These are phyloP conservation scores for Tenodera sinensis DNA, from an alignment of 2,888 invertebrate species.

Conservation along the genomic window DNA sequence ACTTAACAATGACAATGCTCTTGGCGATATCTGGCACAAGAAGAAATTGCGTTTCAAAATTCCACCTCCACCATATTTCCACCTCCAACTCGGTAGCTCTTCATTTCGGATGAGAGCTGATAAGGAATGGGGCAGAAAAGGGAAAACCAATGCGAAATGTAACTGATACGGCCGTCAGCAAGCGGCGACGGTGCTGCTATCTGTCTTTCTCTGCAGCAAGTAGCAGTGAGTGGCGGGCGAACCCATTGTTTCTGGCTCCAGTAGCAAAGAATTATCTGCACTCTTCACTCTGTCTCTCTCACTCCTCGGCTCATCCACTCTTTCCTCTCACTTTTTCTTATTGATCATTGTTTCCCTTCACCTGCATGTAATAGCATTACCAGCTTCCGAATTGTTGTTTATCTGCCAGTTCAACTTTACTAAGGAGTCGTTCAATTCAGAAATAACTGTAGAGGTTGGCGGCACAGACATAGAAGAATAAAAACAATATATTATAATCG, in stretches of 20 bases:
- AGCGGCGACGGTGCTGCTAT: not conserved
- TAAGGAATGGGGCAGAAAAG: not conserved
- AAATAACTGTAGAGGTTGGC: no score
- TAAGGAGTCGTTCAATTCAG: no score
- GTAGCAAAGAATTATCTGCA: not conserved
- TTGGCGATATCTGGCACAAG: not conserved
- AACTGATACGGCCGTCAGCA: not conserved
- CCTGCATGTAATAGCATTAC: slow-evolving; percentile 3
- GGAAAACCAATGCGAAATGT: slow-evolving; percentile 16
- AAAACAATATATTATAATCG: no score
- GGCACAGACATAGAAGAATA: no score
- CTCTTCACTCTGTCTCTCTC: not conserved
- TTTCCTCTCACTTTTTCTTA: slow-evolving; percentile 9
- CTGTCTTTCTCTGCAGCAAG: not conserved
- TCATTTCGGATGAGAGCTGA: slow-evolving; percentile 19
- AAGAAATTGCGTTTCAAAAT: slow-evolving; percentile 13
- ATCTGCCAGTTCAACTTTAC: no score
- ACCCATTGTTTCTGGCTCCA: not conserved
- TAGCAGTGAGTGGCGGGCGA: not conserved
- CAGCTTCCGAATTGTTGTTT: no score
- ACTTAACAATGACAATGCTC: slow-evolving; percentile 13
- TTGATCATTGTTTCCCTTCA: slow-evolving; percentile 27
- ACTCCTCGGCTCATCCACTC: not conserved
- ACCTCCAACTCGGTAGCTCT: not conserved
- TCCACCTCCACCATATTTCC: slow-evolving; percentile 7